Base-by-base conservation (phyloP, 2,797 vertebrate genomes). In the Pangasius macronema region DNA sequence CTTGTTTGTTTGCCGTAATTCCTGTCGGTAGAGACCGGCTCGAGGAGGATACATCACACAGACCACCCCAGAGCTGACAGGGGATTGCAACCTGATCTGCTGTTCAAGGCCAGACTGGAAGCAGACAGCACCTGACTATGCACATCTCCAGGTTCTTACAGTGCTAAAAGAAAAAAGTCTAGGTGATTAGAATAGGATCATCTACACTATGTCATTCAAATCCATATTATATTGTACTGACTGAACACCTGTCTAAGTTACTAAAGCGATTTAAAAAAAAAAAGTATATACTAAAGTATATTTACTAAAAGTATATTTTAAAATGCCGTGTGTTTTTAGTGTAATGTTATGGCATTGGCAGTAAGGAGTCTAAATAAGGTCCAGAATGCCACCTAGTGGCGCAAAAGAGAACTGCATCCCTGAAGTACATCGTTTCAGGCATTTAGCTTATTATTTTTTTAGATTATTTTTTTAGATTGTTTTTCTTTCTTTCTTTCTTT, bases 1-100 rank as follows among this genome's bases (percentile, higher is more conserved):
- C 94, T 95, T 96, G 95, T 93, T 95, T 95, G 94, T 95, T 96
- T 95, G 94, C 94, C 93, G 93, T 95, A 92, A 92, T 93, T 93
- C 92, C 91, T 93, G 91, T 92, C 92, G 94, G 84, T 83, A 88
- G 90, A 85, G 36, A 89, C 84, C 79, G 82, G 75, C 68, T 82
- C 46, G 63, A 86, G 10, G 59, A 87, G 89, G 89, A 88, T 77
- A 90, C 85, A 68, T 91, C 91, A 92, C 93, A 92, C 88, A 86
- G 93, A 94, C 94, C 93, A 95, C 94, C 93, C 93, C 91, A 85
- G 93, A 94, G 93, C 91, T 93, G 94, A 93, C 88, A 72, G 92
- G 93, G 91, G 93, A 93, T 92, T 94, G 93, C 93, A 92, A 3
- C 93, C 92, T 93, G 92, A 92, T 91, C 91, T 83, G 90, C 88